Evolutionary conservation across 2,888 invertebrate species (phyloP).

Genomic region (Tetheella fluctuosa): DNA sequence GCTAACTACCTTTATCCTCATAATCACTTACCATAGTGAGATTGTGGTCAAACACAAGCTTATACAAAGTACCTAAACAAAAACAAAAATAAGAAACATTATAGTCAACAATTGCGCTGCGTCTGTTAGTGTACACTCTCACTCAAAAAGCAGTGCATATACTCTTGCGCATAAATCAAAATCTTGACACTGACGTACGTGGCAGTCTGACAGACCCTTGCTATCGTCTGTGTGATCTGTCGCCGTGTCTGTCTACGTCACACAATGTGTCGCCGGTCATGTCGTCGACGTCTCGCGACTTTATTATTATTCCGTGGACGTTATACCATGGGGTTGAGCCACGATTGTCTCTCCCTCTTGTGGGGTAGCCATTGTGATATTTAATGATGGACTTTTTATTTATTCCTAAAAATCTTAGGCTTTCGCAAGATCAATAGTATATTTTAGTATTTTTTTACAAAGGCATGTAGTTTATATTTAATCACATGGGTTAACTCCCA

Average conservation of each 20-base stretch:
- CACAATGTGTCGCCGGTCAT: neutral
- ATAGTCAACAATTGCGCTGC: neutral
- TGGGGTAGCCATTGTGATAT: neutral
- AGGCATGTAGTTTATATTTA: too few relatives aligned
- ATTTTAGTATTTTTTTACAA: too few relatives aligned
- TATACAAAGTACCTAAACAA: too few relatives aligned
- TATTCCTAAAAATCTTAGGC: neutral
- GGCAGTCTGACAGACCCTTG: neutral
- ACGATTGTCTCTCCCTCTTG: neutral
- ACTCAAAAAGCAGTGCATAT: constrained; percentile 1
- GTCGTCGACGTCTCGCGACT: constrained; percentile 9
- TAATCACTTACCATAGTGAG: too few relatives aligned
- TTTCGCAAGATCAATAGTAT: too few relatives aligned
- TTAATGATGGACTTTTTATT: neutral
- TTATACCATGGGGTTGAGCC: neutral
- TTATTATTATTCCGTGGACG: constrained; percentile 16
- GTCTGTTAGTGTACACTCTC: neutral
- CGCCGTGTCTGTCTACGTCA: constrained; percentile 9
- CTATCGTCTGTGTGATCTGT: constrained; percentile 2
- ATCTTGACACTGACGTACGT: neutral
- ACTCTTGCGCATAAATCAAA: neutral
- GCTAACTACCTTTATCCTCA: too few relatives aligned
- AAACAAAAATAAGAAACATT: neutral
- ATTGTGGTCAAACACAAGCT: too few relatives aligned
- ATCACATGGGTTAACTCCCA: too few relatives aligned